Evolutionary conservation across 2,888 invertebrate genomes (phyloP), one percentile per base, ranked within the genome.

Genomic region (Metellina segmentata): DNA sequence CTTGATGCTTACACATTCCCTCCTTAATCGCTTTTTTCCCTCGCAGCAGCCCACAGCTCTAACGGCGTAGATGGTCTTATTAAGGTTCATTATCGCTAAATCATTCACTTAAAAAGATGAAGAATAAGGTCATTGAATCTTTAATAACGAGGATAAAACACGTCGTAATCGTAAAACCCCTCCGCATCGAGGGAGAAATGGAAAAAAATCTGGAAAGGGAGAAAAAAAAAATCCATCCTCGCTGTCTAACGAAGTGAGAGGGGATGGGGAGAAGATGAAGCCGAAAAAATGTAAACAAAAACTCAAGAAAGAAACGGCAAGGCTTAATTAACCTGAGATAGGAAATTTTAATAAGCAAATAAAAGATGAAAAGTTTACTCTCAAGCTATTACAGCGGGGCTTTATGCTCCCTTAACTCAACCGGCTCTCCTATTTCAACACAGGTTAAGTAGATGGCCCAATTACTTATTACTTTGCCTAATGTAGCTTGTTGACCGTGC

Each of bases 301-400:
- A 77, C 48, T 11, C 11, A 8, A 34, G 34, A 74, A 74, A 34
- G 48, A 34, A 74, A 74, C 16, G 81, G 34, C 34, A 34, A 34
- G 16, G 77, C 86, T 86, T 91, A 91, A 91, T 91, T 91, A 91
- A 91, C 82, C 86, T 82, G 82, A 91, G 82, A 87, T 91, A 82
- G 71, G 86, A 91, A 91, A 87, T 91, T 91, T 91, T 86, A 90
- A 90, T 86, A 90, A 90, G 90, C 90, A 90, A 85, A 85, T 86
- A 86, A 85, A 90, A 75, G 85, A 72, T 90, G 74, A 72, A 69
- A 77, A 81, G 85, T 81, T 75, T 90, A 81, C 85, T 86, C 77
- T 49, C 75, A 11, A 81, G 90, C 90, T 90, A 90, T 79, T 85
- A 85, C 69, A 69, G 48, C 34, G 20, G 75, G 20, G 16, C 72